Base-by-base conservation (phyloP, 1,140 invertebrate genomes). In the Sweltsa coloradensis region DNA sequence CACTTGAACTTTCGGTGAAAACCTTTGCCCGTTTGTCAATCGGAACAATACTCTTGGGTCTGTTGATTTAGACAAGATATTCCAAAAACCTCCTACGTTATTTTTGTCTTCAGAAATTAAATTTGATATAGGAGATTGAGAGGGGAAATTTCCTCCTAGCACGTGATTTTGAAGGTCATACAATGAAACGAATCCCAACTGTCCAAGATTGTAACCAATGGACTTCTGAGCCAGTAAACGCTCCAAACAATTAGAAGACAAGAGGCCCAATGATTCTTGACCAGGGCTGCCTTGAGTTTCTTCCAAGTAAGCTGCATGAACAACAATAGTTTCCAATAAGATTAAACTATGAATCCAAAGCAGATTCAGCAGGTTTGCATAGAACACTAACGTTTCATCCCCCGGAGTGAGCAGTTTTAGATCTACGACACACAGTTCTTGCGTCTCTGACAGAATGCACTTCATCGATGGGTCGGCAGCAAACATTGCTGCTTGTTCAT, bases 151-250 rank as follows among this genome's bases (percentile, higher is more conserved):
- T 5, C 45, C 31, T 7, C 60, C 60, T 14, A 67, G 41, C 9
- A 67, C 46, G 48, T 65, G 63, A 0, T 43, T 51, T 48, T 62
- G 54, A 1, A 68, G 50, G 11, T 57, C 52, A 16, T 53, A 50
- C 16, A 67, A 44, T 19, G 60, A 63, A 3, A 68, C 60, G n/a
- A 64, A 49, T 5, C 65, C 65, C 7, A 67, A 46, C 48, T 67
- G 62, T 16, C 65, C 65, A 23, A 67, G 55, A 19, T 62, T 34
- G 31, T 67, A 67, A 29, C 62, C 60, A 31, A 63, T 48, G 1
- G 58, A 63, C 43, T 53, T 59, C 2, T 56, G 45, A 3, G 62
- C 60, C 13, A 65, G 47, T 3, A 18, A 31, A 13, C 34, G 19
- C 16, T 49, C 47, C 18, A 39, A 5, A 6, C 9, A 14, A 22